Conservation (phyloP, 2,888 invertebrate genomes). For the Autographa gamma region DNA sequence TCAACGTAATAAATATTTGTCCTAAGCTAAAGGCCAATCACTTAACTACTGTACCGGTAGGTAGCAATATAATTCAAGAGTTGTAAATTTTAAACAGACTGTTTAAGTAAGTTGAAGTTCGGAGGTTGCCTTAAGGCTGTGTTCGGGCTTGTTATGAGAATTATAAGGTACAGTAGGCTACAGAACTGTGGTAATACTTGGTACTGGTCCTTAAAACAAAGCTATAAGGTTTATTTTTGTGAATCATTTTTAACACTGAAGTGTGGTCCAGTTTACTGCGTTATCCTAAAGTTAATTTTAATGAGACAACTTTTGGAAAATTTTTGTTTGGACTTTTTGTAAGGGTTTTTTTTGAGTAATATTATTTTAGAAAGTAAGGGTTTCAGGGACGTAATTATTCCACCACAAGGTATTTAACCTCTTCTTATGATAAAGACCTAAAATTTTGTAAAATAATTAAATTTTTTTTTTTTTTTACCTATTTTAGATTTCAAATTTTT, state of each 20-base stretch:
- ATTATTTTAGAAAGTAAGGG: too few relatives aligned
- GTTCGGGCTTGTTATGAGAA: constrained; percentile 22
- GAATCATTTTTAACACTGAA: background rate
- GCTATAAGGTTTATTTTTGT: background rate
- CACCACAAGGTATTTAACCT: too few relatives aligned
- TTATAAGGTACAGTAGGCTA: background rate
- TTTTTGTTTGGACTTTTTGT: constrained; percentile 1
- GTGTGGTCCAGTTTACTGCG: constrained; percentile 22
- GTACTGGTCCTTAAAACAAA: background rate
- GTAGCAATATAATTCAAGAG: constrained; percentile 18
- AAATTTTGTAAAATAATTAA: too few relatives aligned
- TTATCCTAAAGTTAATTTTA: constrained; percentile 36
- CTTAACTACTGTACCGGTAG: background rate
- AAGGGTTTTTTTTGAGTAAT: too few relatives aligned
- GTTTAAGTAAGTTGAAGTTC: constrained; percentile 33
- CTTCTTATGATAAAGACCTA: too few relatives aligned
- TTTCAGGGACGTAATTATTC: too few relatives aligned
- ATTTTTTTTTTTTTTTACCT: too few relatives aligned
- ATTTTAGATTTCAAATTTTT: too few relatives aligned
- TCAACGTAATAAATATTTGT: background rate
- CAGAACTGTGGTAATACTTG: background rate
- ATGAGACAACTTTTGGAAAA: constrained; percentile 33
- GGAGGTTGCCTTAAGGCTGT: constrained; percentile 41
- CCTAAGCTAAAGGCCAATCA: background rate
- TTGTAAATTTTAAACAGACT: constrained; percentile 48